phyloP scores from a whole-genome alignment of 1,140 invertebrate genomes.

The Carcinoscorpius rotundicauda region DNA sequence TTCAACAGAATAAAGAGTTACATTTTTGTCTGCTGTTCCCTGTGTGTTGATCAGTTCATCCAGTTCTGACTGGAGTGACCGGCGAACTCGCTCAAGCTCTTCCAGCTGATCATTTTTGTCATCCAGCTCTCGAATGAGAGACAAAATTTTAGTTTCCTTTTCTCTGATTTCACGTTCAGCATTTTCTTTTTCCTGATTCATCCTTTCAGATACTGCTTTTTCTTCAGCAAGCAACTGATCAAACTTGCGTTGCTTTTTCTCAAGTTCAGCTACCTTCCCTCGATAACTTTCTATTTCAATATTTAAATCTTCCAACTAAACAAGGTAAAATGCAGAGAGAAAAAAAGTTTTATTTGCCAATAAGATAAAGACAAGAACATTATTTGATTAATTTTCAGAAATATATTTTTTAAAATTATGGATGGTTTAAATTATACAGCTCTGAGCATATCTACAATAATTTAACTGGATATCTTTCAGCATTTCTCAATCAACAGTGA shows the following conservation, averaged over 20 bases:
- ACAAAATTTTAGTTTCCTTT: conserved; percentile 89
- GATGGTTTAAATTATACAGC: not conserved
- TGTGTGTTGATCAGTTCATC: conserved; percentile 91
- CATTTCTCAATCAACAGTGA: too few relatives aligned
- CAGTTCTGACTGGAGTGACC: conserved; percentile 76
- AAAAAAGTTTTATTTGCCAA: not conserved
- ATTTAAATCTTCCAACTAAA: conserved; percentile 36
- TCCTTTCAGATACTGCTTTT: conserved; percentile 59
- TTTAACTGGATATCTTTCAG: too few relatives aligned
- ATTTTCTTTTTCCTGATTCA: conserved; percentile 70
- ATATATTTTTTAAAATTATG: too few relatives aligned
- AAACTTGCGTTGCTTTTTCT: conserved; percentile 98
- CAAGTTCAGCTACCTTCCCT: conserved; percentile 67
- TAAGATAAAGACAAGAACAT: not conserved
- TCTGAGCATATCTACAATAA: too few relatives aligned
- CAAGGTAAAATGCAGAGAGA: not conserved
- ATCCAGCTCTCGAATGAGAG: conserved; percentile 77
- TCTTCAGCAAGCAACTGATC: conserved; percentile 92
- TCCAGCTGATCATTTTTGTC: conserved; percentile 79
- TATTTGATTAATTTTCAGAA: too few relatives aligned
- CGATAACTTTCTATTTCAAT: conserved; percentile 77
- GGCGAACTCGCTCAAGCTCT: conserved; percentile 70
- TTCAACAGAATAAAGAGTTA: conserved; percentile 23
- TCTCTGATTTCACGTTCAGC: conserved; percentile 89
- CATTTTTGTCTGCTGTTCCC: conserved; percentile 94